These are phyloP conservation scores for Parotocinclus haroldoi DNA, from an alignment of 2,797 vertebrate species.

Conservation along the genomic window DNA sequence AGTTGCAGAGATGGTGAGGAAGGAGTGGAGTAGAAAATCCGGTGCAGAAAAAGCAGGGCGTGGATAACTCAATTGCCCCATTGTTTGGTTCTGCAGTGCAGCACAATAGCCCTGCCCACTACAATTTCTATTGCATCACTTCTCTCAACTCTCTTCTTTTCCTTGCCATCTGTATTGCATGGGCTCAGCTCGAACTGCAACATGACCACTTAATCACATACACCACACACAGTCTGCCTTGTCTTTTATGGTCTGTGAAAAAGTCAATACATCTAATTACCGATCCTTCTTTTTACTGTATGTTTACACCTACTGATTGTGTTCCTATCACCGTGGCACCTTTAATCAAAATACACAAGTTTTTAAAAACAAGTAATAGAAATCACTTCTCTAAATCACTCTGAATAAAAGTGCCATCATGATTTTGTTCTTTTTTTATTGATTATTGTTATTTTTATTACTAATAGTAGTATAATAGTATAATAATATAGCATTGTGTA, in stretches of 20 bases:
- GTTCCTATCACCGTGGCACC: too few relatives aligned
- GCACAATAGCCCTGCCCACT: slow-evolving; percentile 41
- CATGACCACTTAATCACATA: slow-evolving; percentile 52
- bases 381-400: too few relatives aligned
- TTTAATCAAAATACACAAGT: too few relatives aligned
- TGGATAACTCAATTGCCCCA: slow-evolving; percentile 70
- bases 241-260: slow-evolving; percentile 30
- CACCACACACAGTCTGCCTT: slow-evolving; percentile 23
- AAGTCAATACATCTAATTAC: slow-evolving; percentile 27
- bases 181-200: slow-evolving; percentile 44
- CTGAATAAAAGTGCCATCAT: too few relatives aligned
- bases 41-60: slow-evolving; percentile 66
- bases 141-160: slow-evolving; percentile 6
- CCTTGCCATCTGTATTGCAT: slow-evolving; percentile 16
- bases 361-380: too few relatives aligned
- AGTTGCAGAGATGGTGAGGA: background rate
- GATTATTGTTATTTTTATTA: too few relatives aligned
- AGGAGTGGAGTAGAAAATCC: background rate
- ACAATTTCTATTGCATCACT: slow-evolving; percentile 24
- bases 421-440: too few relatives aligned
- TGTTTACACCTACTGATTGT: background rate
- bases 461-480: too few relatives aligned
- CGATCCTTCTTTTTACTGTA: background rate
- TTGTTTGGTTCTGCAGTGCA: slow-evolving; percentile 66
- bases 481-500: too few relatives aligned